Base-by-base conservation (phyloP, 2,888 invertebrate species). In the Pherbina coryleti region DNA sequence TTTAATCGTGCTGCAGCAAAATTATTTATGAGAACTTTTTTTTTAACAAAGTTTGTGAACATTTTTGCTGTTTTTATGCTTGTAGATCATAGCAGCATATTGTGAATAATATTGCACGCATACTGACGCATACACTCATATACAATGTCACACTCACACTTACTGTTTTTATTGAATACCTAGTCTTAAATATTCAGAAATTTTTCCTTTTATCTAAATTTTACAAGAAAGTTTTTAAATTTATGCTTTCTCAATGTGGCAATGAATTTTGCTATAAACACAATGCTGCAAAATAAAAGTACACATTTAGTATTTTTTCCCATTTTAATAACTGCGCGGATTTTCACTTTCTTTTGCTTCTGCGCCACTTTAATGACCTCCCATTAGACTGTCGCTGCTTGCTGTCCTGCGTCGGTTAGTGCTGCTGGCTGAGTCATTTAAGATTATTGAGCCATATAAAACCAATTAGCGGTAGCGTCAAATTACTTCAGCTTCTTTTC, bases 1-100 rank as follows among this genome's bases (percentile, higher is more conserved):
- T 74, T 78, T 67, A 78, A 78, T 78, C 78, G 78, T 70, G 78
- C 70, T 37, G 64, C 53, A 70, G 70, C 49, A 64, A 75, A 70
- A 78, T 67, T 67, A 37, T 67, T 67, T 67, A 67, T 67, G 67
- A 44, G n/a, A 28, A 66, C 8, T 37, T 67, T 49, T 49, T 67
- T 22, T 14, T 19, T 14, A 67, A 44, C 17, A 67, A 67, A 67
- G 25, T 67, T 67, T 67, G 19, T 22, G 14, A 67, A 67, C 49
- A 37, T 49, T 49, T 67, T 37, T 37, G 22, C 3, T 60, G 11
- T 60, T 60, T 60, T 25, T 25, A 28, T 3, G 14, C 60, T 60
- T 28, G 28, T 60, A 28, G 25, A 25, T 57, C 22, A 25, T 57
- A 57, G 22, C 60, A 60, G 28, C 60, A 60, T 25, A 60, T 60